Percentiles rank a stretch among this genome's conserved stretches.
phyloP scores from a whole-genome alignment of 2,113 vertebrate genomes.

The Enhydra lutris region DNA sequence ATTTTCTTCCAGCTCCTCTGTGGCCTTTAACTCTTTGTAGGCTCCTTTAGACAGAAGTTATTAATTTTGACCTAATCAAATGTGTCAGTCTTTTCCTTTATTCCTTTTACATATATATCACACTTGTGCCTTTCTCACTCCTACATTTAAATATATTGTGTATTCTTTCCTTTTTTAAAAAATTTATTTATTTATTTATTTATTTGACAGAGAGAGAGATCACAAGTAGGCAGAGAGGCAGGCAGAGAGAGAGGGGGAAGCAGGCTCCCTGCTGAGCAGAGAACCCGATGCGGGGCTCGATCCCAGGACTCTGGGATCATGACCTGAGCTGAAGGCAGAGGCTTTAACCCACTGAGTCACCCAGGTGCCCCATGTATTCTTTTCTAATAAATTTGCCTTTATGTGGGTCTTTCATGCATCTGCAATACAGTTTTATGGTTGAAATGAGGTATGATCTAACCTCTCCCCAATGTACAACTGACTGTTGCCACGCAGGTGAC shows the following conservation, averaged over 20 bases:
- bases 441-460: not conserved
- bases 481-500: not conserved
- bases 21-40: slow-evolving; percentile 4
- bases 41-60: slow-evolving; percentile 14
- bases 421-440: slow-evolving; percentile 25
- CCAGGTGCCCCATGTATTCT: too few relatives aligned
- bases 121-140: not conserved
- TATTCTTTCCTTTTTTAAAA: not conserved
- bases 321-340: too few relatives aligned
- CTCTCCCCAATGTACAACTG: not conserved
- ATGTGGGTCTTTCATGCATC: not conserved
- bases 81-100: not conserved
- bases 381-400: slow-evolving; percentile 34
- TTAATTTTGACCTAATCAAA: slow-evolving; percentile 1
- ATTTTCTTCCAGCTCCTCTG: slow-evolving; percentile 21
- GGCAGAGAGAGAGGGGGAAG: too few relatives aligned
- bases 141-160: slow-evolving; percentile 28
- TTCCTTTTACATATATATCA: not conserved
- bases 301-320: too few relatives aligned
- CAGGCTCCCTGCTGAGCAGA: too few relatives aligned
- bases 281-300: too few relatives aligned
- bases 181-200: too few relatives aligned
- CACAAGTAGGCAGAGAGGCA: too few relatives aligned
- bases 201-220: too few relatives aligned
- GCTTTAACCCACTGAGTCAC: too few relatives aligned